Base-by-base conservation (phyloP, 2,113 vertebrate genomes). In the Sialia sialis region DNA sequence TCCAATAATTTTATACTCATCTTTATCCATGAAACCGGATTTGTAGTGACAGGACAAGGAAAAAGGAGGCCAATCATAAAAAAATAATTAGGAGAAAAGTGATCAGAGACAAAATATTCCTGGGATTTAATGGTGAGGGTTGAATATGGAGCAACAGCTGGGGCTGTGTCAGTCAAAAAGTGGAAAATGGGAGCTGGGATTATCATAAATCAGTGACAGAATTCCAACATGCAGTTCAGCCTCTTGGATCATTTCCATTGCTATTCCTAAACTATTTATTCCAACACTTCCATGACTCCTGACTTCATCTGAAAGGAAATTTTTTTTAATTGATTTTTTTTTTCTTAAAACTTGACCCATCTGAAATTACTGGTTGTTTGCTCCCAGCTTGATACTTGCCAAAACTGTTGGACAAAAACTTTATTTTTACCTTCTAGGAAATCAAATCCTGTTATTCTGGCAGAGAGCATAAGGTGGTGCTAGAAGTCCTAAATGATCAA, bases 381-480 rank as follows among this genome's bases (percentile, higher is more conserved):
- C 16, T 64, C n/a, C 25, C 38, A 66, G 63, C 6, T 29, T 62
- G 60, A 58, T 5, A 68, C 25, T 29, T 59, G n/a, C 25, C 19
- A 54, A 38, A 88, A 52, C 10, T 20, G 17, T 12, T 27, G 59
- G 59, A 51, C 59, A 51, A 68, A 18, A 77, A 32, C 12, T 7
- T 55, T 13, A 17, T 2, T 13, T 17, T 51, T 16, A 62, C 58
- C 29, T 41, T 43, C 69, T 10, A 56, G 60, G 67, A 66, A 81
- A 83, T 67, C 59, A 82, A 91, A 60, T 3, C 73, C 70, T 96
- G 97, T 94, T 96, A 92, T 98, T 89, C 93, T 91, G 88, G 87
- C 23, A 84, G 16, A 54, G 32, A 63, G 70, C 97, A 59, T 95
- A 90, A 96, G 96, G 92, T 97, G 97, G 97, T 96, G 98, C 97